Evolutionary conservation across 30 jellyfish, hydroid and myxozoan genomes (phyloP), one percentile per base, ranked within the genome.

Genomic region (Pelagia noctiluca): DNA sequence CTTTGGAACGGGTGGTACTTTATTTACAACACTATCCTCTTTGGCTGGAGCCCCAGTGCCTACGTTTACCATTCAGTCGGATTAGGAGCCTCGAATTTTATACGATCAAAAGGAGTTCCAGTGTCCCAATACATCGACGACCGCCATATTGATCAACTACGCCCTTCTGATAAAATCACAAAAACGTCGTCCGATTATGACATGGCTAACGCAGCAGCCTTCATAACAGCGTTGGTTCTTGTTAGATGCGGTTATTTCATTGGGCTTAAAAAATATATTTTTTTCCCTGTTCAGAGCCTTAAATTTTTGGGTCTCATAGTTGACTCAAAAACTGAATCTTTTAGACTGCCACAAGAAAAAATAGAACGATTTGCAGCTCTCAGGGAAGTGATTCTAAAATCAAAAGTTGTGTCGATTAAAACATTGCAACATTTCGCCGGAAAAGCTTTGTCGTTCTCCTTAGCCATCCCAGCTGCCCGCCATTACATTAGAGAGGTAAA

Each of bases 21-120:
- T 32, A 25, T 32, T 21, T 61, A 3, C 35, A 61, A 61, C 74
- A 61, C 74, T 10, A 61, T 61, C 26, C 74, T 16, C 57, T 42
- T 42, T 42, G 16, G 57, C 16, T 42, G 8, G 8, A 42, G 57
- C 57, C 57, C 57, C 57, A 42, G 57, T 42, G 57, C 57, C 57
- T 42, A 42, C 57, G 57, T 42, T 16, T 42, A 42, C 16, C 74
- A 61, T 25, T 61, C 31, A 21, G 74, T 61, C 13, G 74, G 74
- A 19, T 32, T 61, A 1, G 74, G 74, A 21, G 74, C 35, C 37
- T 61, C 74, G 26, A 61, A 25, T 61, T 61, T 61, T 25, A 32
- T 61, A 3, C 74, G 74, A 21, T 61, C 74, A 61, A 61, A 61
- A 3, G 74, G 74, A 21, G 74, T 61, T 19, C 74, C 74, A 18